These are phyloP conservation scores for Etheostoma spectabile DNA, from an alignment of 2,113 vertebrate species.

Conservation along the genomic window DNA sequence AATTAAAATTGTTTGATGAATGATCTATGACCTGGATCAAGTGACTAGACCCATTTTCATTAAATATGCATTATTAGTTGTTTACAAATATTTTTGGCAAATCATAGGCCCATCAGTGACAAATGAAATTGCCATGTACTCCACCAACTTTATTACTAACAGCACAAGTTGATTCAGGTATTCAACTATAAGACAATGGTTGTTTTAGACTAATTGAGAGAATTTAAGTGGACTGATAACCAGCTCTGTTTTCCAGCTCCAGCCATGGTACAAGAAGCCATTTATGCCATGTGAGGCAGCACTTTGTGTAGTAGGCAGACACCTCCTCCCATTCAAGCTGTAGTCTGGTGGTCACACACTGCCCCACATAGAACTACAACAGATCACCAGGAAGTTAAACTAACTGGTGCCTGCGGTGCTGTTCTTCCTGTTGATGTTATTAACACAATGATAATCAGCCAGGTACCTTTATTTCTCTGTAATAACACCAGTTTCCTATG, in stretches of 20 bases:
- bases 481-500: background rate
- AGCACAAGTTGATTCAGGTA: background rate
- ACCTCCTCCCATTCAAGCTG: constrained; percentile 14
- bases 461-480: constrained; percentile 16
- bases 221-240: background rate
- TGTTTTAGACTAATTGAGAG: too few relatives aligned
- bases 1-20: background rate
- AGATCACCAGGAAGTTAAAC: constrained; percentile 49
- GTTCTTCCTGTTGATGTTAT: constrained; percentile 60
- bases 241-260: background rate
- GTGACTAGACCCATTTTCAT: background rate
- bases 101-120: background rate
- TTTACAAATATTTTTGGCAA: background rate
- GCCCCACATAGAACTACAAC: constrained; percentile 27
- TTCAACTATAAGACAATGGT: background rate
- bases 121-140: background rate
- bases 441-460: constrained; percentile 21
- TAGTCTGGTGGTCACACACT: constrained; percentile 11
- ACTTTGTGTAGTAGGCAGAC: background rate
- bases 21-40: background rate
- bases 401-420: constrained; percentile 29
- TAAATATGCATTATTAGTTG: background rate
- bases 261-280: background rate
- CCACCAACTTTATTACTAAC: background rate
- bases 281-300: background rate